Conservation (phyloP, 2,888 invertebrate species). For the Folsomia manolachei region DNA sequence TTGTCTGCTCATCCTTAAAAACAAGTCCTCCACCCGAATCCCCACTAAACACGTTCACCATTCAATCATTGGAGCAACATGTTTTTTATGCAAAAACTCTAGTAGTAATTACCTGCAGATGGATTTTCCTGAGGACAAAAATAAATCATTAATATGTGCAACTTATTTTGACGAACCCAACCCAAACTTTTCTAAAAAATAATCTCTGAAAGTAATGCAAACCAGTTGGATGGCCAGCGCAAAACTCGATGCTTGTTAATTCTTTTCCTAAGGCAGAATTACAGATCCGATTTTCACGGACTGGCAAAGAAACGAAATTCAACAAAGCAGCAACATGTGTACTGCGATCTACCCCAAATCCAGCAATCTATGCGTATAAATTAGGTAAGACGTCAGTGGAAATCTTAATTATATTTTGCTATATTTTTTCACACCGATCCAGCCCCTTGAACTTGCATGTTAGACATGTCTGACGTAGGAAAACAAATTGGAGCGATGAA, state of each 20-base stretch:
- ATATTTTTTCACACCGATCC: conserved; percentile 31
- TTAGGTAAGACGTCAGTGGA: not conserved
- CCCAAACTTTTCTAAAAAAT: too few relatives aligned
- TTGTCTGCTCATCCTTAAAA: conserved; percentile 31
- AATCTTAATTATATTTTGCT: not conserved
- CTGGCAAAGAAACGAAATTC: conserved; percentile 36
- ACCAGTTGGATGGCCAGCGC: conserved; percentile 39
- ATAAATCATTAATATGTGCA: too few relatives aligned
- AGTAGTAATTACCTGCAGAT: conserved; percentile 31
- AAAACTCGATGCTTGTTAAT: conserved; percentile 40
- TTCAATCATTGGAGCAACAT: too few relatives aligned
- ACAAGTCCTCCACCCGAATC: conserved; percentile 39
- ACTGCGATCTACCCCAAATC: conserved; percentile 39
- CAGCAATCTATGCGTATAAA: conserved; percentile 28
- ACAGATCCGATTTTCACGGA: conserved; percentile 30
- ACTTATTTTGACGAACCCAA: too few relatives aligned
- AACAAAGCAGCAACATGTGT: conserved; percentile 26
- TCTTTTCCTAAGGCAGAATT: conserved; percentile 37
- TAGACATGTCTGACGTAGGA: conserved; percentile 39
- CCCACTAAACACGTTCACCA: conserved; percentile 3
- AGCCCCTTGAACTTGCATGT: conserved; percentile 36
- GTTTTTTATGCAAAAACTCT: not conserved
- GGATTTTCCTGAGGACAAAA: conserved; percentile 23
- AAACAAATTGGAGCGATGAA: conserved; percentile 37
- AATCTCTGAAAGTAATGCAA: not conserved